Evolutionary conservation across 2,888 invertebrate genomes (phyloP).

Genomic region (Chirona hameri): DNA sequence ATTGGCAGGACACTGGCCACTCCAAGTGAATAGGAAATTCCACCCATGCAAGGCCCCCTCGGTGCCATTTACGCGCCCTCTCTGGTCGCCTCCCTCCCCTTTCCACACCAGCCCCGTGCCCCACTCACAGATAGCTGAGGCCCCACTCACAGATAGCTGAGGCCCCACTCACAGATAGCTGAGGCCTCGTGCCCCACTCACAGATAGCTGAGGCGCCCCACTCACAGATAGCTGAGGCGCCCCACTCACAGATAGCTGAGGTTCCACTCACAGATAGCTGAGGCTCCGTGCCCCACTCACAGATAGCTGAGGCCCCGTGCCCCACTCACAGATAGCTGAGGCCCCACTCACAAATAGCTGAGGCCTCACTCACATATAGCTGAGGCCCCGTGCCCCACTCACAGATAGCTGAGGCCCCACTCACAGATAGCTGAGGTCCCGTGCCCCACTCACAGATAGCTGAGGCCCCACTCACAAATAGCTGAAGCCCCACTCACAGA

Average conservation of each 20-base stretch:
- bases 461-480: no score
- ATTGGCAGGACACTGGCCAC: no score
- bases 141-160: constrained; percentile 1
- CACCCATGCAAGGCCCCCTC: no score
- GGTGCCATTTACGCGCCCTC: no score
- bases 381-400: no score
- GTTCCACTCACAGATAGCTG: not conserved
- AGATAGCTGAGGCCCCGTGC: not conserved
- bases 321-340: constrained; percentile 3
- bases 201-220: not conserved
- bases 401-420: not conserved
- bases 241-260: constrained; percentile 1
- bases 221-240: not conserved
- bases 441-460: constrained; percentile 1
- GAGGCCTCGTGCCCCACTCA: no score
- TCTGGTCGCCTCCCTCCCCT: no score
- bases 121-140: not conserved
- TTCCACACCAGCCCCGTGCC: no score
- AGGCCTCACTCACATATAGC: not conserved
- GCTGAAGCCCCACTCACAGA: no score
- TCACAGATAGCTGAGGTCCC: not conserved
- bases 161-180: constrained; percentile 1
- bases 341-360: not conserved
- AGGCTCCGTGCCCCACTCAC: no score
- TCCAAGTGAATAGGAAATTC: no score